These are phyloP conservation scores for Gnathonemus echidnorhynchus DNA, from an alignment of 2,113 vertebrate genomes.

Conservation along the genomic window DNA sequence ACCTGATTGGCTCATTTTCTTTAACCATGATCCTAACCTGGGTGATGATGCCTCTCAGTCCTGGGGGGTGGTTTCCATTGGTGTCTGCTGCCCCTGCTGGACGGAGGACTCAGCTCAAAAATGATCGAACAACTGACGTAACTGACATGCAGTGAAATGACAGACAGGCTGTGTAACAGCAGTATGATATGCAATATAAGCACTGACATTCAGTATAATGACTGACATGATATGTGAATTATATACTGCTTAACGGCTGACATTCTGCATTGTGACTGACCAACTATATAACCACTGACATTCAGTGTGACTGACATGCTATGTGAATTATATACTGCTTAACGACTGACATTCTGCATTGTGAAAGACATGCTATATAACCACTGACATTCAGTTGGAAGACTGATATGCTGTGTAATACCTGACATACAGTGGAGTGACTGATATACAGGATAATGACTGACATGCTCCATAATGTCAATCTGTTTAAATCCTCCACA, in stretches of 20 bases:
- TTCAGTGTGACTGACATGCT: not conserved
- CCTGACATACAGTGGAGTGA: not conserved
- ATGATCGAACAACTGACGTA: not conserved
- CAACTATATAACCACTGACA: not conserved
- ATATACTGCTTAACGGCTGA: not conserved
- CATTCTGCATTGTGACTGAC: not conserved
- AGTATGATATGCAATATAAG: not conserved
- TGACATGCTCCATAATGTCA: not conserved
- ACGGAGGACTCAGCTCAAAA: not conserved
- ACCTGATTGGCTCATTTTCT: not conserved
- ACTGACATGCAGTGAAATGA: not conserved
- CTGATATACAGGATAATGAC: not conserved
- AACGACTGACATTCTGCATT: not conserved
- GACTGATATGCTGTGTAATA: not conserved
- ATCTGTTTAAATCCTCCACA: not conserved
- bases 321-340: not conserved
- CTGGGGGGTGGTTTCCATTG: not conserved
- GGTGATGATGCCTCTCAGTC: not conserved
- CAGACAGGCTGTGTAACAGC: not conserved
- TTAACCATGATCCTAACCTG: not conserved
- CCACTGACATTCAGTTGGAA: not conserved
- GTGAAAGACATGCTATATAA: not conserved
- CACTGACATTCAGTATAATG: not conserved
- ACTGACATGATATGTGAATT: not conserved
- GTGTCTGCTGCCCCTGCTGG: not conserved